Base-by-base conservation (phyloP, 2,797 vertebrate species). In the Nothura maculosa region DNA sequence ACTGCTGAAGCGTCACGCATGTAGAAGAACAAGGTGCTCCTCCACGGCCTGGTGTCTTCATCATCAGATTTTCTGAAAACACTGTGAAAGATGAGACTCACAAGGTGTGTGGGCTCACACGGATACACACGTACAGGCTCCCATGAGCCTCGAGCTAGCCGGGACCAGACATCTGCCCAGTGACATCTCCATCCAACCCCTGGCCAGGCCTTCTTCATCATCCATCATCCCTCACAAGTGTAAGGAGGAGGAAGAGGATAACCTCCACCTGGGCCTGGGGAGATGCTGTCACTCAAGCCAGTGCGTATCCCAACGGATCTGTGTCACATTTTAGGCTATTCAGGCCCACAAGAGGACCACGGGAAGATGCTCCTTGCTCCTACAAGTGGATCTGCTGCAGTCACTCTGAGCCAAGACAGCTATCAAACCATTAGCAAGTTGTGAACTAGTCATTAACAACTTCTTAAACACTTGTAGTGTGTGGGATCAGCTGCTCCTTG, bases 1-100 rank as follows among this genome's bases (percentile, higher is more conserved):
- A 0, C 36, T 40, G 67, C 48, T 6, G 76, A 54, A 42, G 7
- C 32, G 28, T 34, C 3, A 3, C 50, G 24, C 55, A 36, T 6
- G 0, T 0, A 0, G 34, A 28, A 15, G 34, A 80, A 22, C 47
- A 66, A 75, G 45, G 15, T 42, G 47, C 21, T 21, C 55, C 47
- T 40, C 19, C 1, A 4, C 62, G 43, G 67, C 20, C 40, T 43
- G 28, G 40, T 6, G 28, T 14, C 30, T 13, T 64, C 40, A 20
- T 42, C 13, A 30, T 30, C 30, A 55, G 11, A 18, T 55, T 55
- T 55, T 55, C 54, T 55, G 54, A n/a, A 55, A 20, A n/a, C 54
- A 55, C 30, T 12, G 6, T n/a, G 54, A n/a, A 55, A 55, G 18
- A 55, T 4, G 18, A n/a, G 54, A 19, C 30, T 30, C 54, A n/a